These are phyloP conservation scores for Nemopilema nomurai DNA, from an alignment of 30 jellyfish, hydroid and myxozoan genomes.

Conservation along the genomic window DNA sequence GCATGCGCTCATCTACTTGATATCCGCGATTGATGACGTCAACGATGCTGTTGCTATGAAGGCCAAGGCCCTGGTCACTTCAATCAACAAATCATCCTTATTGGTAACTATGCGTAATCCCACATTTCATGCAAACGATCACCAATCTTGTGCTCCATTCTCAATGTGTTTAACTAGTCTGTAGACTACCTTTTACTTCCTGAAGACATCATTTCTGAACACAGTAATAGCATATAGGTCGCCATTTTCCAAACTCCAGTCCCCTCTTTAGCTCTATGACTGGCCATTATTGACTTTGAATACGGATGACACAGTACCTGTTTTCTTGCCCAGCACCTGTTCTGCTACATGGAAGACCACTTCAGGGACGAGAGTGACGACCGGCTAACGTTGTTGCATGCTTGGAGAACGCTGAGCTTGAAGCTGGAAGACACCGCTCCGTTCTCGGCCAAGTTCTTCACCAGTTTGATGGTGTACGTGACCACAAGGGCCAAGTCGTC, in stretches of 20 bases:
- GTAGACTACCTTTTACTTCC: too few species aligned
- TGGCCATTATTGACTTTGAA: background rate
- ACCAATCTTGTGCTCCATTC: too few species aligned
- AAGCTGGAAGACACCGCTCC: slow-evolving; percentile 80
- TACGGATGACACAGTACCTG: background rate
- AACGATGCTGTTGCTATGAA: slow-evolving; percentile 76
- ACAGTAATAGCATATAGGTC: too few species aligned
- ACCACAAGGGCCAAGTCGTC: slow-evolving; percentile 39
- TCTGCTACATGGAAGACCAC: slow-evolving; percentile 80
- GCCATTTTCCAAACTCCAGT: too few species aligned
- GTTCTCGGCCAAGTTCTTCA: slow-evolving; percentile 65
- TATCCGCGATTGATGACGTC: slow-evolving; percentile 85
- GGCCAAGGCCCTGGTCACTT: slow-evolving; percentile 82
- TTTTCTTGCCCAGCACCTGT: slow-evolving; percentile 46
- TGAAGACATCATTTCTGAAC: too few species aligned
- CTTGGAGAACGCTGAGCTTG: slow-evolving; percentile 55
- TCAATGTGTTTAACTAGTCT: too few species aligned
- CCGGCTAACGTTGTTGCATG: slow-evolving; percentile 69
- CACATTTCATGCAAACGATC: too few species aligned
- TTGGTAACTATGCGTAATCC: too few species aligned
- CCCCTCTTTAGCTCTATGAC: too few species aligned
- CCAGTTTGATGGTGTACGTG: slow-evolving; percentile 49
- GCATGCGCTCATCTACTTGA: slow-evolving; percentile 72
- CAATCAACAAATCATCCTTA: slow-evolving; percentile 77
- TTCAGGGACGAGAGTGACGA: slow-evolving; percentile 71